A percentile compares a stretch with the other conserved stretches of the same genome.
phyloP scores from a whole-genome alignment of 2,113 vertebrate species.

The Rhabdomys dilectus region DNA sequence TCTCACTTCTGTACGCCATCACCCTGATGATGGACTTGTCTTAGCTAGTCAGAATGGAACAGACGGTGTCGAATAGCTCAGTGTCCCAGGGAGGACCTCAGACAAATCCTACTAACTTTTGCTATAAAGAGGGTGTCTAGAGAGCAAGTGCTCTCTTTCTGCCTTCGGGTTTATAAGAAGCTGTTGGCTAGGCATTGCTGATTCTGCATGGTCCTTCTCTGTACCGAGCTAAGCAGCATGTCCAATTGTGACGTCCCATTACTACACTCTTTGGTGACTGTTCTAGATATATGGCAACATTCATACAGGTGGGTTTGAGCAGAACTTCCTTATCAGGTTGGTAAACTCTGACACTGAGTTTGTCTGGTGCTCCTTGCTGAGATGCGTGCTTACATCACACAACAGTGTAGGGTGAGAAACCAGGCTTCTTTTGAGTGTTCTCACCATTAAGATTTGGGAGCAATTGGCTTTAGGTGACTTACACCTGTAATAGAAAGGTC shows the following conservation, averaged over 20 bases:
- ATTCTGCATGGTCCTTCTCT: background rate
- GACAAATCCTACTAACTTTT: background rate
- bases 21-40: background rate
- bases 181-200: background rate
- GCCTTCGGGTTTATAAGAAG: slow-evolving; percentile 12
- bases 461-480: background rate
- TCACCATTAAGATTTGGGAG: background rate
- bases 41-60: background rate
- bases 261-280: background rate
- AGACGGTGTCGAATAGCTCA: background rate
- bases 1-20: background rate
- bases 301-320: background rate
- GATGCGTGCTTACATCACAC: background rate
- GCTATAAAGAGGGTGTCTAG: slow-evolving; percentile 10
- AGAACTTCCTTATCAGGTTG: background rate
- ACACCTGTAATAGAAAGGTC: background rate
- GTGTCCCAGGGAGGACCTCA: background rate
- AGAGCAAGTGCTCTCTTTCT: slow-evolving; percentile 26
- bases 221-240: background rate
- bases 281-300: background rate
- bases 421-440: background rate
- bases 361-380: background rate
- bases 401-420: background rate
- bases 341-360: background rate
- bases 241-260: background rate